Percentiles rank a stretch among this genome's conserved stretches.
These are phyloP conservation scores for Zygogramma bicolorata DNA, from an alignment of 2,888 invertebrate genomes.

Conservation along the genomic window DNA sequence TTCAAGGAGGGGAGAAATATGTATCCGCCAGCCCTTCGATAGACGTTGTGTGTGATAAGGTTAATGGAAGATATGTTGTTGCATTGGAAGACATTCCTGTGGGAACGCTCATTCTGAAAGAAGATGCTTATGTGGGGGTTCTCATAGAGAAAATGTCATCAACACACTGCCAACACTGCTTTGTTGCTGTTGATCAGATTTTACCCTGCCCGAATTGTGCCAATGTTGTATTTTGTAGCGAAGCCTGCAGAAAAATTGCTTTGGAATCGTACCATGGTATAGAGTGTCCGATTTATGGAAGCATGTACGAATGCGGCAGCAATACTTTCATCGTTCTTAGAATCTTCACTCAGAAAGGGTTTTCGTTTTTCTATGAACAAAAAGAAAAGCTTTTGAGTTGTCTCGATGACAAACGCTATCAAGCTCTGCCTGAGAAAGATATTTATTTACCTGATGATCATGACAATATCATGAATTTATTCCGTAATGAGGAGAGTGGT, in stretches of 20 bases:
- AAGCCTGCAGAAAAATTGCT: neutral
- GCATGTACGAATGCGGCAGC: neutral
- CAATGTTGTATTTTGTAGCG: neutral
- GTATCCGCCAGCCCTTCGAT: neutral
- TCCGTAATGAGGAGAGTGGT: neutral
- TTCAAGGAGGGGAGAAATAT: neutral
- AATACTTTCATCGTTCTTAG: neutral
- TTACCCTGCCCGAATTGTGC: neutral
- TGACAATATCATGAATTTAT: neutral
- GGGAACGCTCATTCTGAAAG: neutral
- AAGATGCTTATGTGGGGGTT: neutral
- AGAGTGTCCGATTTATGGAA: neutral
- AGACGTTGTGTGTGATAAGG: neutral
- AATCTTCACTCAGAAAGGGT: neutral
- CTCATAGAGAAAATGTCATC: neutral
- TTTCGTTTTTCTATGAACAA: neutral
- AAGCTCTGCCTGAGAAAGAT: neutral
- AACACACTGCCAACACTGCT: neutral
- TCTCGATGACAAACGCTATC: neutral
- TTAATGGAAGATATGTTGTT: neutral
- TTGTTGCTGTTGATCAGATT: neutral
- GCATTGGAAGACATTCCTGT: neutral
- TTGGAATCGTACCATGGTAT: neutral
- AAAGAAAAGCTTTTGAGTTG: neutral
- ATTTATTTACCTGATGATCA: neutral